Conservation (phyloP, 2,888 invertebrate species). For the Ornithoptera alexandrae region DNA sequence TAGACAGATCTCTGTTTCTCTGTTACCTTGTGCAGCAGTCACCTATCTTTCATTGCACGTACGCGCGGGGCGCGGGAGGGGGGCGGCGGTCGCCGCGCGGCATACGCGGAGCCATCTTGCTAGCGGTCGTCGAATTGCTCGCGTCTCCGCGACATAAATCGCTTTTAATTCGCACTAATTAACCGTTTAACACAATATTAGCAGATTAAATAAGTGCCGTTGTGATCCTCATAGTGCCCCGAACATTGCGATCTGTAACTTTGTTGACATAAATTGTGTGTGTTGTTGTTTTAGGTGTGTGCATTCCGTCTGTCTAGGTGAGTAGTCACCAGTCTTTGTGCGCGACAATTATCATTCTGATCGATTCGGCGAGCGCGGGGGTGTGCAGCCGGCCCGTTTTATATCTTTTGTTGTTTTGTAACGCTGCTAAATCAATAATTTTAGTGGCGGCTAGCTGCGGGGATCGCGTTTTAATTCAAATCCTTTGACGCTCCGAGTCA, state of each 20-base stretch:
- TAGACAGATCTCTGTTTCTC: constrained; percentile 49
- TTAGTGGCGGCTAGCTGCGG: constrained; percentile 62
- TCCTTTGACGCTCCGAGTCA: constrained; percentile 39
- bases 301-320: constrained; percentile 73
- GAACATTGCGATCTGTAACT: constrained; percentile 45
- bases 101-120: constrained; percentile 74
- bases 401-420: constrained; percentile 80
- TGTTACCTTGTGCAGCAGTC: constrained; percentile 56
- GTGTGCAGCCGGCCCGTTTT: constrained; percentile 72
- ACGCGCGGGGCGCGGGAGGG: constrained; percentile 67
- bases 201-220: constrained; percentile 50
- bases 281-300: constrained; percentile 70
- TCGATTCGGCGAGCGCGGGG: constrained; percentile 76
- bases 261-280: constrained; percentile 63
- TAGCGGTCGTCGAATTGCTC: constrained; percentile 72
- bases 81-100: constrained; percentile 64
- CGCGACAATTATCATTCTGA: constrained; percentile 79
- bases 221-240: constrained; percentile 46
- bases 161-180: constrained; percentile 75
- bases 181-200: constrained; percentile 59
- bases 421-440: constrained; percentile 76
- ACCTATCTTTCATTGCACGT: constrained; percentile 81
- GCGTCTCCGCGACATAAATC: constrained; percentile 72
- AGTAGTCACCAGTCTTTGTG: constrained; percentile 76
- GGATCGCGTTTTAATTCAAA: constrained; percentile 46